These are phyloP conservation scores for Diarsia mendica DNA, from an alignment of 2,888 invertebrate genomes.

Conservation along the genomic window DNA sequence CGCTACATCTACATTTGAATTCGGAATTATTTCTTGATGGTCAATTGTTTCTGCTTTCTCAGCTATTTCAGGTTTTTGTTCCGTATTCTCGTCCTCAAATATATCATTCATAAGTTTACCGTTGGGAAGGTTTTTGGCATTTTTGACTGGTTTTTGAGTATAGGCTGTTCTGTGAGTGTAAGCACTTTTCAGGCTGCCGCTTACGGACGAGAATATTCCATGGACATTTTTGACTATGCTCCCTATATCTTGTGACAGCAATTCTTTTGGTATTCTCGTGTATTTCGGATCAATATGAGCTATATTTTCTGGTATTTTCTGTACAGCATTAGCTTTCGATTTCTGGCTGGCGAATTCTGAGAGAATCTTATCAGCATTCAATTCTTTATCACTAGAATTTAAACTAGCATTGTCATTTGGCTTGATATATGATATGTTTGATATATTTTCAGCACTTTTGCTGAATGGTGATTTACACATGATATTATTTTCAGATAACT, in stretches of 20 bases:
- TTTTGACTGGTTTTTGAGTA: conserved; percentile 75
- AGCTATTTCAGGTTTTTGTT: conserved; percentile 26
- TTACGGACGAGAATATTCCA: conserved; percentile 87
- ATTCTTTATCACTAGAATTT: conserved; percentile 71
- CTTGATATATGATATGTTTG: conserved; percentile 61
- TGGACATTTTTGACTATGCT: conserved; percentile 88
- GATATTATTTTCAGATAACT: conserved; percentile 58
- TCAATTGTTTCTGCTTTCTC: conserved; percentile 46
- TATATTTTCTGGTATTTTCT: conserved; percentile 78
- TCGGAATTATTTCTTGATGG: conserved; percentile 43
- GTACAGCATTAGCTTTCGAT: conserved; percentile 78
- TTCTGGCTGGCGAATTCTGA: conserved; percentile 81
- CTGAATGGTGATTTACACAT: conserved; percentile 76
- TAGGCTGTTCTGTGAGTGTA: conserved; percentile 78
- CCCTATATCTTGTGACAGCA: conserved; percentile 84
- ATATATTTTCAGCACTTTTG: conserved; percentile 84
- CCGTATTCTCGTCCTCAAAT: conserved; percentile 79
- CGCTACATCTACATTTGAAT: conserved; percentile 41
- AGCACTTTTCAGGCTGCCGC: conserved; percentile 86
- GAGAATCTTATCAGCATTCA: conserved; percentile 80
- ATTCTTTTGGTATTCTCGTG: conserved; percentile 81
- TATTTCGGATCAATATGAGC: conserved; percentile 72
- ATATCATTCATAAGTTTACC: conserved; percentile 86
- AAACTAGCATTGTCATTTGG: conserved; percentile 55
- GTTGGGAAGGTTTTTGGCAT: conserved; percentile 76